A percentile compares a stretch with the other conserved stretches of the same genome.
These are phyloP conservation scores for Megaceryle torquata DNA, from an alignment of 2,113 vertebrate genomes.

Conservation along the genomic window DNA sequence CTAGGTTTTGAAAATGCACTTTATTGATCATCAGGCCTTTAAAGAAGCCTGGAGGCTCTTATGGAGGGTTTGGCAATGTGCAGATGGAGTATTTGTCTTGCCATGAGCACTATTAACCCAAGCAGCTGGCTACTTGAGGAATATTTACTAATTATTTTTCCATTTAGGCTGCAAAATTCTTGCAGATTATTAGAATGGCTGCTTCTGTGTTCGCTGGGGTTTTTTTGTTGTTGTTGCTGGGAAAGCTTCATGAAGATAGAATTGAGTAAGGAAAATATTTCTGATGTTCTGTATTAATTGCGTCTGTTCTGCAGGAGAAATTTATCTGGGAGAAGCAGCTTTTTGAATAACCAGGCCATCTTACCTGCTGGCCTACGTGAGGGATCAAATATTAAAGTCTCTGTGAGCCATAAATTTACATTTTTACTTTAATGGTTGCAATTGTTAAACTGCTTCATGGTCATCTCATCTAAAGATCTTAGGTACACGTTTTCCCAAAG, in stretches of 20 bases:
- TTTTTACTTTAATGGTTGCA: not conserved
- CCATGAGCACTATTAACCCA: rapidly evolving
- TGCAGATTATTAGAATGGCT: rapidly evolving
- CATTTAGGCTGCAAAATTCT: not conserved
- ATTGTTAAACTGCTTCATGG: not conserved
- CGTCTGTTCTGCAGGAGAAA: rapidly evolving
- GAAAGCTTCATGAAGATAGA: not conserved
- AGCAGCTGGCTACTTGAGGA: not conserved
- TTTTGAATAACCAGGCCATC: not conserved
- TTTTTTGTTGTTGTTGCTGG: not conserved
- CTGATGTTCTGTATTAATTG: not conserved
- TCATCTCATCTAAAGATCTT: not conserved
- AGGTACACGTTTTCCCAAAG: not conserved
- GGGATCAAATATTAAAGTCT: not conserved
- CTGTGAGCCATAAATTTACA: not conserved
- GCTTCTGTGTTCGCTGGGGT: not conserved
- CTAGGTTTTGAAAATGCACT: not conserved
- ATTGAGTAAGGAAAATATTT: not conserved
- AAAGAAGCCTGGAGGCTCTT: not conserved
- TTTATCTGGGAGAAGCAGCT: not conserved
- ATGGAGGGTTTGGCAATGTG: rapidly evolving
- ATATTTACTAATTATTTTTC: not conserved
- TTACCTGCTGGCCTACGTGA: not conserved
- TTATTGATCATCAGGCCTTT: not conserved
- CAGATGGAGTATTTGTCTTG: not conserved